These are phyloP conservation scores for Oithona nana DNA, from an alignment of 2,888 invertebrate genomes.

Conservation along the genomic window DNA sequence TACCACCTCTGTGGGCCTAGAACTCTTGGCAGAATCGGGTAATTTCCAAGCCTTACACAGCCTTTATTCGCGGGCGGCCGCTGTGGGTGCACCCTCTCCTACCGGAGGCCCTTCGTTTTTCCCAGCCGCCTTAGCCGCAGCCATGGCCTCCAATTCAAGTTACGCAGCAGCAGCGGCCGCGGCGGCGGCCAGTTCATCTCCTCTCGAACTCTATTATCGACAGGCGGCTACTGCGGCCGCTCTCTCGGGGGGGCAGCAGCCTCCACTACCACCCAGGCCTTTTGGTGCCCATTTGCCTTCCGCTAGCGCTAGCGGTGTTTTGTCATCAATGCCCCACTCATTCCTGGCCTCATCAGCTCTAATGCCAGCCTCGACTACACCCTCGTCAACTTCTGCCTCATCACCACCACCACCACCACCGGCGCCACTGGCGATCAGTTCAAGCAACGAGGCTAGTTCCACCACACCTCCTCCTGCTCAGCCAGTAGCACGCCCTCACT, in stretches of 20 bases:
- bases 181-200: neutral
- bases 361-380: neutral
- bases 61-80: constrained; percentile 58
- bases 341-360: neutral
- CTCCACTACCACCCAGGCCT: neutral
- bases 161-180: too few species aligned
- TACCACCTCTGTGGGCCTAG: constrained; percentile 90
- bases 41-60: constrained; percentile 97
- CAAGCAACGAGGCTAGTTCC: too few species aligned
- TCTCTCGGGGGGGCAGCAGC: neutral
- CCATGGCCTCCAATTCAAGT: constrained; percentile 22
- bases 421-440: too few species aligned
- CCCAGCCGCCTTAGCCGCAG: constrained; percentile 33
- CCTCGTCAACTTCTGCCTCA: neutral
- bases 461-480: neutral
- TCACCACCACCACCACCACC: too few species aligned
- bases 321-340: neutral
- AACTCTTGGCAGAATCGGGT: constrained; percentile 86
- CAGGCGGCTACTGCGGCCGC: constrained; percentile 47
- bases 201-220: constrained; percentile 57
- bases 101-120: constrained; percentile 13
- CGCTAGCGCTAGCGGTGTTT: neutral
- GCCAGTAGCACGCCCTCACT: neutral
- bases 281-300: neutral
- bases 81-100: constrained; percentile 32